Percentiles rank a stretch among this genome's conserved stretches.
Conservation (phyloP, 2,113 vertebrate genomes). For the Trogon surrucura region DNA sequence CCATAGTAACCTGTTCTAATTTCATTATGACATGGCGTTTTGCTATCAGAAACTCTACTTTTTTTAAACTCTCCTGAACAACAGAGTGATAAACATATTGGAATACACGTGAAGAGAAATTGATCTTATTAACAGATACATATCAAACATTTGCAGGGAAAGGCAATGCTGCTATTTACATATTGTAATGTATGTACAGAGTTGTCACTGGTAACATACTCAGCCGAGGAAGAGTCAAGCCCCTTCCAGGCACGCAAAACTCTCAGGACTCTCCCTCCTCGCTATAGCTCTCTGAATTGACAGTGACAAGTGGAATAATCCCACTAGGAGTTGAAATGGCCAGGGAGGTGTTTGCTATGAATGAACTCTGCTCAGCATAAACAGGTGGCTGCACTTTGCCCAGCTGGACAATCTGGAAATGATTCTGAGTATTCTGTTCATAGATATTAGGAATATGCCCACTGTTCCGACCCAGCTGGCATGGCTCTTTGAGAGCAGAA, state of each 20-base stretch:
- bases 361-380: background rate
- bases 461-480: background rate
- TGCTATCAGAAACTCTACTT: background rate
- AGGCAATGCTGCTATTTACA: background rate
- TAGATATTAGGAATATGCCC: background rate
- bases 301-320: background rate
- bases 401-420: background rate
- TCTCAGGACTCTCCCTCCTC: background rate
- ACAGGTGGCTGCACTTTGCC: background rate
- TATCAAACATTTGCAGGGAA: background rate
- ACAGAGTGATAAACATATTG: background rate
- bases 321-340: background rate
- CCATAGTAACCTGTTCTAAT: background rate
- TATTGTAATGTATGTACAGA: background rate
- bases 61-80: background rate
- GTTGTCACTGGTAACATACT: background rate
- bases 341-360: background rate
- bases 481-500: background rate
- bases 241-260: background rate
- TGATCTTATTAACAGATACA: background rate
- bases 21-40: background rate
- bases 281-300: background rate
- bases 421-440: background rate
- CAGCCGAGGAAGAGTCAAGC: background rate
- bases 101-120: background rate